Percentiles rank a stretch among this genome's conserved stretches.
These are phyloP conservation scores for Netelia melanura DNA, from an alignment of 2,888 invertebrate genomes.

Conservation along the genomic window DNA sequence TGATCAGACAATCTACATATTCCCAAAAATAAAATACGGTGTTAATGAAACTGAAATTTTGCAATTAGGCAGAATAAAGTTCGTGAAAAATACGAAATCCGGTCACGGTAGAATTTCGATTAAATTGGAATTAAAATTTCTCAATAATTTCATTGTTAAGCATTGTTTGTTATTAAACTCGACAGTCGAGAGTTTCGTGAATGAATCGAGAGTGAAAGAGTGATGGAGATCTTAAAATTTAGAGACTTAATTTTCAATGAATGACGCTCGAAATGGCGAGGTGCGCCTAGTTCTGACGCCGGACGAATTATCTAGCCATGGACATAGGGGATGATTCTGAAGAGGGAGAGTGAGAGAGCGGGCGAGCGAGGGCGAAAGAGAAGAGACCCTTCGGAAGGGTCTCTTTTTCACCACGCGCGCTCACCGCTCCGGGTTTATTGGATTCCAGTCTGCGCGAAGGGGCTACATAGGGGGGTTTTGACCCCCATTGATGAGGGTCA, in stretches of 20 bases:
- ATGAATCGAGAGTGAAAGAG: neutral
- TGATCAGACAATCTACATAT: neutral
- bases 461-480: constrained; percentile 69
- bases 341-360: constrained; percentile 64
- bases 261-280: constrained; percentile 68
- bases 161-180: constrained; percentile 1
- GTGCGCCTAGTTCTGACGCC: constrained; percentile 34
- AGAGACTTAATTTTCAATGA: constrained; percentile 77
- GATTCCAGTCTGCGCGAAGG: constrained; percentile 76
- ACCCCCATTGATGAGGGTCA: constrained; percentile 81
- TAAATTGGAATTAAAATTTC: too few species aligned
- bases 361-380: constrained; percentile 58
- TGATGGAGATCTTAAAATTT: constrained; percentile 66
- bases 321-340: constrained; percentile 71
- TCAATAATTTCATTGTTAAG: neutral
- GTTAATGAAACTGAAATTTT: too few species aligned
- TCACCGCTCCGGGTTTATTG: constrained; percentile 75
- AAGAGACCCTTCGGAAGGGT: constrained; percentile 62
- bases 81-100: neutral
- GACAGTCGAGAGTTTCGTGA: constrained; percentile 12
- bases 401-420: constrained; percentile 76
- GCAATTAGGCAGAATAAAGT: neutral
- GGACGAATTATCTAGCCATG: constrained; percentile 61
- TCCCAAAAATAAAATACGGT: neutral
- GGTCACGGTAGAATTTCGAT: too few species aligned